Conservation (phyloP, 2,797 vertebrate genomes). For the Pachyuromys duprasi region DNA sequence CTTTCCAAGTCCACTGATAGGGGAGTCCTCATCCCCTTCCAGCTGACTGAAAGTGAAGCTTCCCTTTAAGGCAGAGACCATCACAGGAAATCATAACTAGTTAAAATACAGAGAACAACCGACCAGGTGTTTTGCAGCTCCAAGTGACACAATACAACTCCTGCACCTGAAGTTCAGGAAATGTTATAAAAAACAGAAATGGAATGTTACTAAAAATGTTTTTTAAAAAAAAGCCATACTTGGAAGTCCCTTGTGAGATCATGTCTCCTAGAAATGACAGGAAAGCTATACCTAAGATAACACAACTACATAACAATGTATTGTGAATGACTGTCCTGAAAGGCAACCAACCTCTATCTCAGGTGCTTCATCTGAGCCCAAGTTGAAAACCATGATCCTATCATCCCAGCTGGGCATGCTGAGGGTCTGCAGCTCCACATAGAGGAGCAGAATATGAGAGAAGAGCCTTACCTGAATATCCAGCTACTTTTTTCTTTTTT, state of each 20-base stretch:
- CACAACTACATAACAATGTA: neutral
- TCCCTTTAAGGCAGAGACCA: neutral
- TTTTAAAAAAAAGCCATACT: neutral
- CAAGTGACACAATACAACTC: neutral
- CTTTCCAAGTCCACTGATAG: too few species aligned
- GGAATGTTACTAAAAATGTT: neutral
- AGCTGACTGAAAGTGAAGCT: too few species aligned
- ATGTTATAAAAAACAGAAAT: neutral
- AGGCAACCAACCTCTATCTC: neutral
- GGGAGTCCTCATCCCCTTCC: too few species aligned
- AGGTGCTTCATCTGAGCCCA: neutral
- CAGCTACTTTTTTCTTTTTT: too few species aligned
- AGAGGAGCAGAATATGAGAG: neutral
- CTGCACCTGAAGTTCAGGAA: neutral
- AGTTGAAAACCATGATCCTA: neutral
- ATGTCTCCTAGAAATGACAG: neutral
- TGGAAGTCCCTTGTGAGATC: neutral
- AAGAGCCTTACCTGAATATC: neutral
- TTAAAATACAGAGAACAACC: neutral
- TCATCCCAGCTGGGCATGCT: neutral
- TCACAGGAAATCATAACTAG: neutral
- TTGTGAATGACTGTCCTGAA: neutral
- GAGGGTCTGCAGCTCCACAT: neutral
- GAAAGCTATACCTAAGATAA: neutral
- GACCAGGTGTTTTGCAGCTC: neutral